Percentiles rank a stretch among this genome's conserved stretches.
These are phyloP conservation scores for Rhabdophis nuchalis DNA, from an alignment of 2,797 vertebrate genomes.

Conservation along the genomic window DNA sequence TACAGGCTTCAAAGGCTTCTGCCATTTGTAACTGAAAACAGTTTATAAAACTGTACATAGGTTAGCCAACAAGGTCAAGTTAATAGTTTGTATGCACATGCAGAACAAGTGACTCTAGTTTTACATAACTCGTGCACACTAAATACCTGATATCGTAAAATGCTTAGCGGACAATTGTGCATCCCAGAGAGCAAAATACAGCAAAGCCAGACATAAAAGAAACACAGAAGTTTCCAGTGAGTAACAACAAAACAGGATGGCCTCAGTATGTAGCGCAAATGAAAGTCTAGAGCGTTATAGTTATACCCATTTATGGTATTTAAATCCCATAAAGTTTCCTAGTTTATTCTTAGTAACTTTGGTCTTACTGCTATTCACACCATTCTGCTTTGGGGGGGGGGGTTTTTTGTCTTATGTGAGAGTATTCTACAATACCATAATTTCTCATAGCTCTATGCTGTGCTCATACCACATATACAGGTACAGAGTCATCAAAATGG, in stretches of 20 bases:
- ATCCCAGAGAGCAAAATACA: neutral
- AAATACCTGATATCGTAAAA: neutral
- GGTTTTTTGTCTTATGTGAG: neutral
- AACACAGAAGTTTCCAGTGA: neutral
- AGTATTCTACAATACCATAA: neutral
- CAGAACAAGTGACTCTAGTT: neutral
- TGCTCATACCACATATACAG: neutral
- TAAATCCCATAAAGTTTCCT: neutral
- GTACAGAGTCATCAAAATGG: neutral
- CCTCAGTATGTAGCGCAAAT: neutral
- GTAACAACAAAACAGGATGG: neutral
- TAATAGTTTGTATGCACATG: neutral
- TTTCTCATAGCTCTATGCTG: neutral
- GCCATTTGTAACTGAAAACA: neutral
- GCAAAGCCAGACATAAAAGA: neutral
- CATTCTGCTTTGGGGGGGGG: neutral
- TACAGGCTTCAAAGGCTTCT: neutral
- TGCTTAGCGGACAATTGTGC: neutral
- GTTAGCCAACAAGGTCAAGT: neutral
- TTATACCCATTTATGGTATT: neutral
- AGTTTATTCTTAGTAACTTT: neutral
- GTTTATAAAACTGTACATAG: neutral
- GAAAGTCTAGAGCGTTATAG: neutral
- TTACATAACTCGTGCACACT: neutral
- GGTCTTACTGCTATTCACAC: neutral